phyloP scores from a whole-genome alignment of 2,113 vertebrate species.

The Chelonoidis abingdonii region DNA sequence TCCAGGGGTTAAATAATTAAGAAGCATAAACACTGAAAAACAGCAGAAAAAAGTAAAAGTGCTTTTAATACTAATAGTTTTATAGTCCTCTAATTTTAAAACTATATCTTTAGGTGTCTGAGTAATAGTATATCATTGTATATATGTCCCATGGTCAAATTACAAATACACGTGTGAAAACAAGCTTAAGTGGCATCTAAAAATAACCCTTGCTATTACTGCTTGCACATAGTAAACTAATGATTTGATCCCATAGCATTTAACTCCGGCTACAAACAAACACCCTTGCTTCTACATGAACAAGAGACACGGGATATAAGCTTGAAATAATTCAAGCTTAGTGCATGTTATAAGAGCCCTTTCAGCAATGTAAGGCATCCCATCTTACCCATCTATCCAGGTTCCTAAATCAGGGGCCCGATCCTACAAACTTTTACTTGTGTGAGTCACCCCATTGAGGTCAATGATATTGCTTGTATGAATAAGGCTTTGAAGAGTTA shows the following conservation, averaged over 20 bases:
- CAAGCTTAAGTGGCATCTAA: constrained; percentile 60
- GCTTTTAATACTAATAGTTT: constrained; percentile 31
- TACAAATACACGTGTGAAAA: background rate
- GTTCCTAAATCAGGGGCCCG: background rate
- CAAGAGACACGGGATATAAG: background rate
- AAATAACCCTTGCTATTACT: constrained; percentile 56
- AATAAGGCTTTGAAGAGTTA: background rate
- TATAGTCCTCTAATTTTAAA: constrained; percentile 22
- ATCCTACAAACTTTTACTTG: background rate
- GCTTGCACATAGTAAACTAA: constrained; percentile 64
- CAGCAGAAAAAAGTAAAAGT: background rate
- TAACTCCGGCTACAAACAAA: constrained; percentile 45
- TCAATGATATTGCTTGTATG: background rate
- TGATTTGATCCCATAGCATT: constrained; percentile 27
- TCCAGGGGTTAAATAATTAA: background rate
- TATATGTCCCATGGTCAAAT: constrained; percentile 47
- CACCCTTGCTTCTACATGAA: constrained; percentile 7
- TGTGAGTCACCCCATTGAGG: background rate
- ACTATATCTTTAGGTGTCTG: background rate
- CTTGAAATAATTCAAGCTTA: background rate
- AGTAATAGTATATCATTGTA: constrained; percentile 13
- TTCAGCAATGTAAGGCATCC: background rate
- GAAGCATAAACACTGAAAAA: fast-evolving
- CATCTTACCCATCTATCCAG: background rate
- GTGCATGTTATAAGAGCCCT: background rate